Conservation (phyloP, 2,888 invertebrate genomes). For the Chironomus riparius region DNA sequence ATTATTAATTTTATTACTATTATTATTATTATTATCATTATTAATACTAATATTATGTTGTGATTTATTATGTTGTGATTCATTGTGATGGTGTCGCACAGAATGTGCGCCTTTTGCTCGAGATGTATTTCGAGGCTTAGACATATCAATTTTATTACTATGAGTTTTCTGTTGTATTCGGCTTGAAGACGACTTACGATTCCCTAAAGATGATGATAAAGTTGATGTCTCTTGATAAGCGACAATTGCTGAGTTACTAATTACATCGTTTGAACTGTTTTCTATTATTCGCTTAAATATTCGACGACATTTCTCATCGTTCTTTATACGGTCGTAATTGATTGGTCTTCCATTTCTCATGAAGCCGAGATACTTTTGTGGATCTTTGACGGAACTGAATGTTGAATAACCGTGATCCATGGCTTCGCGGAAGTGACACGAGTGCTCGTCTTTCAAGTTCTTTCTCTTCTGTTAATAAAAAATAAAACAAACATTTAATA, state of each 20-base stretch:
- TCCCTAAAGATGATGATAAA: background rate
- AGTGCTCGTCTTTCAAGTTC: slow-evolving; percentile 36
- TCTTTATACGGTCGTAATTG: background rate
- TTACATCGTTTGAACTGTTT: slow-evolving; percentile 18
- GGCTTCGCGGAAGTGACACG: slow-evolving; percentile 42
- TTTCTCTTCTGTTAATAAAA: slow-evolving; percentile 35
- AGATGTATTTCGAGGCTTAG: slow-evolving; percentile 2
- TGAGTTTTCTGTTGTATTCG: slow-evolving; percentile 15
- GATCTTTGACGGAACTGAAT: slow-evolving; percentile 40
- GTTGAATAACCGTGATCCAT: slow-evolving; percentile 42
- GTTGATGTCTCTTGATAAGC: background rate
- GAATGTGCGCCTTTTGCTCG: background rate
- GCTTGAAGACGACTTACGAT: background rate
- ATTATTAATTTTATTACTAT: too few species aligned
- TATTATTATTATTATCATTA: too few species aligned
- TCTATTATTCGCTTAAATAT: slow-evolving; percentile 20
- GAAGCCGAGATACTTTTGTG: slow-evolving; percentile 41
- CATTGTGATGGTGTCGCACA: slow-evolving; percentile 19
- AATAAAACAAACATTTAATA: background rate
- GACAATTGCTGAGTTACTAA: background rate
- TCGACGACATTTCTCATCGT: slow-evolving; percentile 13
- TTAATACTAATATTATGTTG: background rate
- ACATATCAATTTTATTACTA: slow-evolving; percentile 19
- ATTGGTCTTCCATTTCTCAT: slow-evolving; percentile 42
- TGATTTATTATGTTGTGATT: background rate